Base-by-base conservation (phyloP, 92 coral and sea anemone species). In the Plumapathes pennacea region DNA sequence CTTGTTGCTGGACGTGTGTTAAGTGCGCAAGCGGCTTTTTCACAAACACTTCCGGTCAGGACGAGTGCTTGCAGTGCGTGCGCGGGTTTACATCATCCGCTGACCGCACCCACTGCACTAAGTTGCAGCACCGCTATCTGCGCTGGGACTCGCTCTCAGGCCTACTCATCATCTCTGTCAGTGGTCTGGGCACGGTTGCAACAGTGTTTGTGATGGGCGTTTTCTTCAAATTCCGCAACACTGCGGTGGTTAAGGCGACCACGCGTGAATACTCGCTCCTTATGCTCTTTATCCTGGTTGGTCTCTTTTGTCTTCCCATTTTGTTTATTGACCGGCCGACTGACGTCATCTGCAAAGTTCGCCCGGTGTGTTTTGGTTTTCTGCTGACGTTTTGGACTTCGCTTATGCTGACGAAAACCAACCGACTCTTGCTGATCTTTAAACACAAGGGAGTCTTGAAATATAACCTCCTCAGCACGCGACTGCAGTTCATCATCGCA, bases 1-100 rank as follows among this genome's bases (percentile, higher is more conserved):
- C 66, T 14, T 92, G 98, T 53, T 92, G 98, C 39, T 92, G 98
- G 98, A 57, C 72, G 39, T 92, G 98, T 24, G 96, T 92, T 2
- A 42, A 28, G 13, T 92, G 98, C 24, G 89, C 92, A 7, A 64
- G 38, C 53, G 92, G 98, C 26, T 53, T 43, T 25, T 63, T 80
- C 31, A 92, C 90, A 45, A 82, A 72, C 57, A 53, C 25, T 5
- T 55, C 85, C 5, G 94, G 96, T 11, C 64, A 80, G 55, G 57
- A 73, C 25, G 21, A 33, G 23, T 92, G 98, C 62, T 21, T 50
- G 13, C 17, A 25, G 3, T 92, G 98, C 29, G 64, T 32, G 24
- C 18, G 54, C 46, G 92, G 98, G 11, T 92, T 64, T 31, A 72
- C 77, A 10, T 84, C 98, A 0, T 53, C 72, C 56, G 31, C 15